Base-by-base conservation (phyloP, 2,888 invertebrate species). In the Caenorhabditis wallacei region DNA sequence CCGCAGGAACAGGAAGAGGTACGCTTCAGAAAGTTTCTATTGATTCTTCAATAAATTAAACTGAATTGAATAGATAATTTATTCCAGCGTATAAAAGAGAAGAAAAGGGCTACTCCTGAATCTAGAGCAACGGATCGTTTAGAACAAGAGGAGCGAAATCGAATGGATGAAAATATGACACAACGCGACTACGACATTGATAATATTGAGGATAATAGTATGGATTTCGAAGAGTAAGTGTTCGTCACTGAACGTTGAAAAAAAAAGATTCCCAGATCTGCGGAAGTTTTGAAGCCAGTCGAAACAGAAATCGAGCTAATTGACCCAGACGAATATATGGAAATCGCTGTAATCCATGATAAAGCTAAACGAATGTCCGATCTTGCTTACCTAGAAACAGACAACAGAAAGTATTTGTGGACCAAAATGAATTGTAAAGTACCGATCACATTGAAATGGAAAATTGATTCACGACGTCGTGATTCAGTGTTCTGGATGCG, bases 1-100 rank as follows among this genome's bases (percentile, higher is more conserved):
- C 48, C 20, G 7, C 68, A 76, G 43, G 76, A 76, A 30, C 76
- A 76, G 26, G 46, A 61, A 5, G 11, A 30, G 61, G 68, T 75
- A 3, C 26, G 30, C 35, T n/a, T n/a, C 35, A 35, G 35, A 10
- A 7, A 35, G 10, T 10, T n/a, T n/a, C n/a, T n/a, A n/a, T n/a
- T n/a, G n/a, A n/a, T n/a, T n/a, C n/a, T n/a, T n/a, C n/a, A n/a
- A n/a, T n/a, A n/a, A n/a, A n/a, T n/a, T n/a, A n/a, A n/a, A n/a
- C n/a, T n/a, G n/a, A n/a, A n/a, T n/a, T n/a, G n/a, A n/a, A n/a
- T n/a, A n/a, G n/a, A n/a, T n/a, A 35, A 20, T 40, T 5, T n/a
- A 43, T 46, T 54, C 16, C 43, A 70, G 70, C 70, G 57, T 5
- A 59, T 48, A 13, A 8, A 18, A 13, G 16, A 30, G 43, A 56